Conservation (phyloP, 2,888 invertebrate species). For the Keiferia lycopersicella region DNA sequence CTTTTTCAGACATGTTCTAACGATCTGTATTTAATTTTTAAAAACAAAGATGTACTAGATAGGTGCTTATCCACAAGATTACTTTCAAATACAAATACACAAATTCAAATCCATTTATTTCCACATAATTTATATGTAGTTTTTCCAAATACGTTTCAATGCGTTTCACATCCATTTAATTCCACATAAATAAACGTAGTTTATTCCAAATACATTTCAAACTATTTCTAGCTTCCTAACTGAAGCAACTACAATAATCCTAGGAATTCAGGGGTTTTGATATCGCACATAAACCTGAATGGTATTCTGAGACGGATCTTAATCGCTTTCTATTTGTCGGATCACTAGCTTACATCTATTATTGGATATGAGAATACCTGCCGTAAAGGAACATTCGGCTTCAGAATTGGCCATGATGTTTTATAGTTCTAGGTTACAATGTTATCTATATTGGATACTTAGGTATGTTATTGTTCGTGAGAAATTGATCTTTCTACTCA, state of each 20-base stretch:
- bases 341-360: slow-evolving; percentile 37
- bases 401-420: not conserved
- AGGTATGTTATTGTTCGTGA: not conserved
- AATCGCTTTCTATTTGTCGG: slow-evolving; percentile 57
- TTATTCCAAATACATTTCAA: too few species aligned
- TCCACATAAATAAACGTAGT: too few species aligned
- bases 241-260: slow-evolving; percentile 36
- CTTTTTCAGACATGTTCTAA: too few species aligned
- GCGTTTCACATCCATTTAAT: too few species aligned
- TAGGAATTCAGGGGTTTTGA: slow-evolving; percentile 56
- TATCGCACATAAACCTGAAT: slow-evolving; percentile 70
- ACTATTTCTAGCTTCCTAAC: too few species aligned
- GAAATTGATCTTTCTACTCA: not conserved
- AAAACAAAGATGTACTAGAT: too few species aligned
- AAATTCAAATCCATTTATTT: too few species aligned
- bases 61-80: too few species aligned
- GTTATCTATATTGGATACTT: not conserved
- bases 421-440: not conserved
- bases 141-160: too few species aligned
- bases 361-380: slow-evolving; percentile 2
- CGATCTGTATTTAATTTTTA: too few species aligned
- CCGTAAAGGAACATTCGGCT: not conserved
- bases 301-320: slow-evolving; percentile 56
- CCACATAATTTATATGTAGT: too few species aligned
- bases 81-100: too few species aligned